Base-by-base conservation (phyloP, 2,888 invertebrate genomes). In the Craniophora ligustri region DNA sequence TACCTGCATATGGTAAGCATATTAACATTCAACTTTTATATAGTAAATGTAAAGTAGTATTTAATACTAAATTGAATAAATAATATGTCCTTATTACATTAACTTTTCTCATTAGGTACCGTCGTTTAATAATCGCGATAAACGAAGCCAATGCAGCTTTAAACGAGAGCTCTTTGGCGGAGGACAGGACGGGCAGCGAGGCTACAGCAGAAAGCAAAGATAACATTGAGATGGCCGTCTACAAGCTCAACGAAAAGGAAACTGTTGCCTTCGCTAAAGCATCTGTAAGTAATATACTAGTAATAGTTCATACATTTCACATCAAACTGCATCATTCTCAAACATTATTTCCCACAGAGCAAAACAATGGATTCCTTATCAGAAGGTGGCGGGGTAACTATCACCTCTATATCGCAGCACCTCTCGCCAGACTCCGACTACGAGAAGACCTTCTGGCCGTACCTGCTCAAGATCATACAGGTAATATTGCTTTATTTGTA, bases 401-500 rank as follows among this genome's bases (percentile, higher is more conserved):
- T 86, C 35, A 66, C 84, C 0, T 67, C 86, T 6, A 51, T 81
- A 10, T 41, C 81, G 3, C 78, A 78, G n/a, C 71, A 81, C 0
- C 30, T 78, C 3, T 66, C 77, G 0, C 36, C 67, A 2, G 85
- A 85, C 15, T 66, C 79, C 8, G 85, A 85, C 8, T 86, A 87
- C 50, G 92, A 92, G 71, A 91, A 88, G 57, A 82, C 84, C 1
- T 94, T 94, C 70, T 94, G 93, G 93, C 89, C 91, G 1, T 94
- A 89, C 67, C 74, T 94, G 14, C 74, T 89, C 16, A 92, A 93
- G 76, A 91, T 94, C 15, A 84, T 94, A 54, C 87, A 93, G 88
- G 93, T 93, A 19, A n/a, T n/a, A n/a, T n/a, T n/a, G n/a, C n/a
- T n/a, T n/a, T n/a, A n/a, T n/a, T n/a, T n/a, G n/a, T n/a, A n/a